Evolutionary conservation across 2,113 vertebrate species (phyloP), one percentile per base, ranked within the genome.

Genomic region (Monopterus albus): DNA sequence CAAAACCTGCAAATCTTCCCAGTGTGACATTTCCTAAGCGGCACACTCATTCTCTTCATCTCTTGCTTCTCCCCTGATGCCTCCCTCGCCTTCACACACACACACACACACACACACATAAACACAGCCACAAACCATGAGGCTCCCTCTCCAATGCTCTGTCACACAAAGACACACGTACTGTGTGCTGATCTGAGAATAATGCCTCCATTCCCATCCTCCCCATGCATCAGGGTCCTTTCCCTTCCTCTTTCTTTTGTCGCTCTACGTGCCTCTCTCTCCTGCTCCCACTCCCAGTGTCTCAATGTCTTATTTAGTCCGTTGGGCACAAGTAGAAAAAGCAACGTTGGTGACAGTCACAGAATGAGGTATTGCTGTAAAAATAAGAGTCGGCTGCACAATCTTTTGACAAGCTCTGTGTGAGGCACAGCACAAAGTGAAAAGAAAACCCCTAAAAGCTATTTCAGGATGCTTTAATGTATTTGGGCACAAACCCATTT

Each of bases 1-100:
- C 96, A 98, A 97, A 98, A 92, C 92, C 94, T 95, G 93, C 94
- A 98, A 98, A 98, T 98, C 96, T 98, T 98, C 97, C 93, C 95
- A 96, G 96, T 96, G 94, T 96, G 96, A 96, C 96, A 95, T 94
- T 95, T 94, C 94, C 95, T 95, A 94, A 96, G 95, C 94, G 89
- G 88, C 91, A 90, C 82, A 90, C 89, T 92, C 88, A 90, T 92
- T 92, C 89, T 92, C 90, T 91, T 92, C 91, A 92, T 92, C 89
- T 86, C 81, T 83, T 75, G 72, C 86, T 63, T 85, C 83, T 91
- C 90, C 89, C 89, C 79, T 88, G 89, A 89, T 84, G 83, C 91
- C 85, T 76, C 69, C 72, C 82, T 72, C 62, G 62, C 75, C 35
- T 75, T 47, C 81, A 59, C 38, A 36, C 17, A 64, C 78, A 84